Conservation (phyloP, 2,797 vertebrate species). For the Pipistrellus kuhlii region DNA sequence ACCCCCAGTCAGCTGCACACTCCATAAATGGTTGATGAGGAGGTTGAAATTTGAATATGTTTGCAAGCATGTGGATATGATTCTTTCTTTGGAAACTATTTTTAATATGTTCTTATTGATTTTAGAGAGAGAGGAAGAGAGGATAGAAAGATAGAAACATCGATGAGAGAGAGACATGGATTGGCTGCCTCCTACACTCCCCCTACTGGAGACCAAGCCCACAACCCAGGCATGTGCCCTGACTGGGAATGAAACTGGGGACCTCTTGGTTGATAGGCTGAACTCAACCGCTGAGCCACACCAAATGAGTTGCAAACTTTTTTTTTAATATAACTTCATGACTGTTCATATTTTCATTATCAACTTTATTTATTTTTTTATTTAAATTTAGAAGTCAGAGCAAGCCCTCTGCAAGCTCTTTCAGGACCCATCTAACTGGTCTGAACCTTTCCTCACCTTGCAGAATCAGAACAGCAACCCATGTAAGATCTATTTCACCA, state of each 20-base stretch:
- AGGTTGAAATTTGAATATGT: not conserved
- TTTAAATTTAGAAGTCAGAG: not conserved
- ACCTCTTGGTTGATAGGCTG: no score
- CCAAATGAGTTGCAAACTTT: no score
- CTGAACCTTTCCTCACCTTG: accelerated
- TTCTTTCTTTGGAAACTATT: not conserved
- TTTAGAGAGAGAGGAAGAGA: no score
- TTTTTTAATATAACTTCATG: not conserved
- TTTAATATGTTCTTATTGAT: not conserved
- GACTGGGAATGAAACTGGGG: no score
- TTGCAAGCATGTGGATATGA: not conserved
- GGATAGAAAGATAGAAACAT: no score
- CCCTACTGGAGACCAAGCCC: no score
- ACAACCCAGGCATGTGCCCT: no score
- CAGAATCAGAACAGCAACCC: not conserved
- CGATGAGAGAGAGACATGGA: no score
- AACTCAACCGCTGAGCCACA: no score
- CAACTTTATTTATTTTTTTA: not conserved
- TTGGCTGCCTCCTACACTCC: no score
- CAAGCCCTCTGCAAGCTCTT: not conserved
- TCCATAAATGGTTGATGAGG: not conserved
- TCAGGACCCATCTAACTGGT: not conserved
- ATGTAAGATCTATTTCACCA: not conserved
- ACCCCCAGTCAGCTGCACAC: not conserved
- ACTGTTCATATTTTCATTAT: not conserved